Evolutionary conservation across 1,140 invertebrate species (phyloP), one percentile per base, ranked within the genome.

Genomic region (Teleogryllus occipitalis): DNA sequence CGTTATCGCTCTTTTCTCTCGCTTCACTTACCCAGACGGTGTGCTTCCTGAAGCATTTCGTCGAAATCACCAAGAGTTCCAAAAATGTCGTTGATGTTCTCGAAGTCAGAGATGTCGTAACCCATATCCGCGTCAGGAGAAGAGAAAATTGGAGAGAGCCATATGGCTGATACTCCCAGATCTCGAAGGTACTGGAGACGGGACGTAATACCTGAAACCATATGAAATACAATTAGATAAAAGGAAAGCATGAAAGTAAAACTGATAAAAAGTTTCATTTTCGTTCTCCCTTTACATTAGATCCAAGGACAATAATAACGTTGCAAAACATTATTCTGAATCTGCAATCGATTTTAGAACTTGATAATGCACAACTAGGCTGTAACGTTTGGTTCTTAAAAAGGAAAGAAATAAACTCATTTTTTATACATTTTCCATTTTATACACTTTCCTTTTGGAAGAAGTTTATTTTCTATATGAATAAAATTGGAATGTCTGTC

Each of bases 101-200:
- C 86, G 81, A 91, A 92, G 81, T 94, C 87, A 0, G 90, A 85
- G 77, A 93, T 89, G 81, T 93, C 92, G 82, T 92, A 93, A 0
- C 92, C 92, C 81, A 90, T 89, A 83, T 93, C 91, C 65, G 87
- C 86, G 82, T 90, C 89, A 0, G 89, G 89, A 73, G 88, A 89
- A 15, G 86, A 84, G 81, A 87, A 91, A 47, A 92, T 88, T 7
- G 90, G 89, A 7, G 89, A 91, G 5, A 93, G 84, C 85, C 90
- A 91, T 7, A 93, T 84, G 8, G 89, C 88, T 78, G 87, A 86
- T 73, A 87, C 87, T n/a, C 86, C 86, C 3, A 91, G 83, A 77
- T 91, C 88, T 74, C 89, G 86, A 0, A 96, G 84, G 85, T 95
- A 91, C 0, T 87, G 83, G 14, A 95, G 82, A 81, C 91, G 91